phyloP scores from a whole-genome alignment of 2,113 vertebrate species.

The Columba janthina region DNA sequence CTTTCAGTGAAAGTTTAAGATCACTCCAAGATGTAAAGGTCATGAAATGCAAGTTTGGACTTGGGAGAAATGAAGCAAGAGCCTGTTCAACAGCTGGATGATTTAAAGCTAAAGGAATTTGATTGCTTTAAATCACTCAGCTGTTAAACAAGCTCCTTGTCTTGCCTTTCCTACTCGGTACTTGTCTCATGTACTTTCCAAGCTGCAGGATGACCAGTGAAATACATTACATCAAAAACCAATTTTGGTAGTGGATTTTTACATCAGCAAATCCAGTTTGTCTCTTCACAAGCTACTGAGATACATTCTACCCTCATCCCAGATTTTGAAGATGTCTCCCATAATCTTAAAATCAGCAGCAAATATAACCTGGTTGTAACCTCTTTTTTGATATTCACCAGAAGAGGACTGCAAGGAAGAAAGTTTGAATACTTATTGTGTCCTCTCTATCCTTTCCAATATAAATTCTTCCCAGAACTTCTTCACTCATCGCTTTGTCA shows the following conservation, averaged over 20 bases:
- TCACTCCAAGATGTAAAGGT: background rate
- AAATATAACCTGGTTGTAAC: background rate
- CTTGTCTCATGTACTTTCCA: background rate
- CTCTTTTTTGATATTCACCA: background rate
- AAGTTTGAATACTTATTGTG: background rate
- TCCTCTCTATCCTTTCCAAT: background rate
- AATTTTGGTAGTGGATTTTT: background rate
- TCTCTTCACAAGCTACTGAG: background rate
- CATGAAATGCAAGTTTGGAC: background rate
- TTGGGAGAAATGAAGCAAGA: background rate
- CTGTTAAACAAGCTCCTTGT: background rate
- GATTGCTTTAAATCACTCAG: slow-evolving; percentile 30
- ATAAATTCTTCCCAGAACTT: background rate
- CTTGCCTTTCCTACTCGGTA: no score
- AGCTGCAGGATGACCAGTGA: background rate
- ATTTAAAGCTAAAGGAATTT: slow-evolving; percentile 12
- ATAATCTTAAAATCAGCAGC: background rate
- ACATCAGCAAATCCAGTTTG: background rate
- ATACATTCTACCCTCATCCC: background rate
- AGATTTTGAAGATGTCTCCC: background rate
- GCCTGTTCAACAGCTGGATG: slow-evolving; percentile 4
- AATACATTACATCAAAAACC: background rate
- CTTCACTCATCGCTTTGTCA: background rate
- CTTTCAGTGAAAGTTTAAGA: background rate
- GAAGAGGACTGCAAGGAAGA: background rate